Conservation (phyloP, 1,140 invertebrate genomes). For the Nymphalis io region DNA sequence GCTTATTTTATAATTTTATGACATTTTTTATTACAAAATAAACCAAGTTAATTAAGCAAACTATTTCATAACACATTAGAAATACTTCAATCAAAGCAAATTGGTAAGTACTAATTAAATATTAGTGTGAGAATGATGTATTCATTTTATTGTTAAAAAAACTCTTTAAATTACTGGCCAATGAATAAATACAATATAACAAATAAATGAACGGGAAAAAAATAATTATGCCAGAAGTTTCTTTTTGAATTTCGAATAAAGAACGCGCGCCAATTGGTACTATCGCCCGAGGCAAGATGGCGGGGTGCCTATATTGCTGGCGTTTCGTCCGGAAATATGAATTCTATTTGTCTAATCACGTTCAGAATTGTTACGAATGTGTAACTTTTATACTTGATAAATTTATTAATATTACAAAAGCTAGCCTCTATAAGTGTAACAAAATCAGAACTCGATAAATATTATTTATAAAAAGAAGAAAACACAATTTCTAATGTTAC, state of each 20-base stretch:
- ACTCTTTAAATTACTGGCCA: conserved; percentile 2
- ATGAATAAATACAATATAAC: conserved; percentile 61
- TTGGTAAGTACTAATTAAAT: no score
- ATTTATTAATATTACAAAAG: background rate
- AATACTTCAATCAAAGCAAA: no score
- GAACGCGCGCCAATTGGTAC: conserved; percentile 68
- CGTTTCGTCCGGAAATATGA: conserved; percentile 68
- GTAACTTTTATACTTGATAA: background rate
- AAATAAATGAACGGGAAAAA: conserved; percentile 56
- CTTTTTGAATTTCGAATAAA: conserved; percentile 62
- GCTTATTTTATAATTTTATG: no score
- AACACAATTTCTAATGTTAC: no score
- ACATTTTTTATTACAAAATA: no score
- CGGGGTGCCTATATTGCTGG: conserved; percentile 71
- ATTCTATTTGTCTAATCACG: conserved; percentile 70
- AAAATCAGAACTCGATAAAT: background rate
- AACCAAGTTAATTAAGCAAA: no score
- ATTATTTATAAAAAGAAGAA: no score
- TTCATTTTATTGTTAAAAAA: background rate
- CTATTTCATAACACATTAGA: no score
- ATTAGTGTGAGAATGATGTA: no score
- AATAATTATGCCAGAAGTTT: conserved; percentile 58
- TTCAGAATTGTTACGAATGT: conserved; percentile 37
- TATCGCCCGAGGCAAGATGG: conserved; percentile 67
- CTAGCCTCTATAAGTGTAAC: background rate